phyloP scores from a whole-genome alignment of 2,113 vertebrate species.

The Eurypyga helias region DNA sequence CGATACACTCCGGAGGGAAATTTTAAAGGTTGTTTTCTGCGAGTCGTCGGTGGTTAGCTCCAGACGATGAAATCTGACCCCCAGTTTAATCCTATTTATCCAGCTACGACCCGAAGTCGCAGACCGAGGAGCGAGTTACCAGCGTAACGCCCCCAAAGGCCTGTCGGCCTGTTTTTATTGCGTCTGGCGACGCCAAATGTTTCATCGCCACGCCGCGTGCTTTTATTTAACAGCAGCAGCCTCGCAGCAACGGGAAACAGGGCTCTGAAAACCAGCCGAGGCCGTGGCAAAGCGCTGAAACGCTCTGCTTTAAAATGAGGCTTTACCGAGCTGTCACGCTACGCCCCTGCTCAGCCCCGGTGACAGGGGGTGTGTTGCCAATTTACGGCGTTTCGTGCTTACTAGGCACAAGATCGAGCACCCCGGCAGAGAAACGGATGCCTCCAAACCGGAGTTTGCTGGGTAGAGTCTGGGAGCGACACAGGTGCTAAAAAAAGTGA shows the following conservation, averaged over 20 bases:
- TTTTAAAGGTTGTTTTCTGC: not conserved
- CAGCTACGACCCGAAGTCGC: not conserved
- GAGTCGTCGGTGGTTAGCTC: not conserved
- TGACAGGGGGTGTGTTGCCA: not conserved
- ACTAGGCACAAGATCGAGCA: not conserved
- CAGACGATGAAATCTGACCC: not conserved
- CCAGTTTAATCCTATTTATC: not conserved
- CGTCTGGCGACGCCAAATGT: not conserved
- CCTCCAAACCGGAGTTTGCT: not conserved
- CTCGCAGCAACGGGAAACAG: not conserved
- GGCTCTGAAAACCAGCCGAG: not conserved
- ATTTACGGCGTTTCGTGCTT: not conserved
- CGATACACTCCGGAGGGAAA: not conserved
- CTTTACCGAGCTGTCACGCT: not conserved
- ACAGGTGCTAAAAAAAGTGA: not conserved
- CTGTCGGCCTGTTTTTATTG: not conserved
- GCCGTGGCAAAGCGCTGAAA: not conserved
- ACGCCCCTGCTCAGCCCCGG: not conserved
- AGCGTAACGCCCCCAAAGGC: not conserved
- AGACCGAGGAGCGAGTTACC: not conserved
- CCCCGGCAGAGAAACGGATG: not conserved
- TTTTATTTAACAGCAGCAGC: not conserved
- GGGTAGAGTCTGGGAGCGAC: not conserved
- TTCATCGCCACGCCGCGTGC: not conserved
- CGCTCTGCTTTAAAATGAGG: not conserved